Conservation (phyloP, 1,140 invertebrate species). For the Magallana gigas region DNA sequence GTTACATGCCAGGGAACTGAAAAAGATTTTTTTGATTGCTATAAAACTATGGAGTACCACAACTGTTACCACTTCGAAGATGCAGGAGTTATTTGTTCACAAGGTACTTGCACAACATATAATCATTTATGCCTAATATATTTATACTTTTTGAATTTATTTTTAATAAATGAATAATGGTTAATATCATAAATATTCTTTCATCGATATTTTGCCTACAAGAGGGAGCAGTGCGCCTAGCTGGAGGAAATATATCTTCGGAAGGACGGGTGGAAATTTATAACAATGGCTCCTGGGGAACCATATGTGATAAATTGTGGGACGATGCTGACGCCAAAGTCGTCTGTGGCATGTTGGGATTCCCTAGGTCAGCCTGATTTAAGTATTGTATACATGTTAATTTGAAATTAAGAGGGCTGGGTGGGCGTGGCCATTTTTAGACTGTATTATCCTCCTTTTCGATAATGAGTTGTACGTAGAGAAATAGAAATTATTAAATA, state of each 20-base stretch:
- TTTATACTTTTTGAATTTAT: too few relatives aligned
- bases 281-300: constrained; percentile 49
- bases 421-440: too few relatives aligned
- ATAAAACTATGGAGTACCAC: constrained; percentile 85
- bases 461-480: too few relatives aligned
- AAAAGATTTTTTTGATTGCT: constrained; percentile 85
- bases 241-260: background rate
- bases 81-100: constrained; percentile 66
- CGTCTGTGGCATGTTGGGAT: constrained; percentile 37
- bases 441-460: too few relatives aligned
- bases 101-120: background rate
- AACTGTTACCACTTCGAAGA: constrained; percentile 85
- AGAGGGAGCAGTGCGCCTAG: constrained; percentile 33
- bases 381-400: too few relatives aligned
- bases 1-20: constrained; percentile 85
- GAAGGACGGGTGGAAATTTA: constrained; percentile 36
- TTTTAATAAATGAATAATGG: too few relatives aligned
- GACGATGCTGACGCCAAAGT: constrained; percentile 17
- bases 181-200: too few relatives aligned
- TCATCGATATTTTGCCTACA: background rate
- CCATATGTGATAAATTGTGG: constrained; percentile 19
- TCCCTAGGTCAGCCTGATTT: background rate
- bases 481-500: too few relatives aligned
- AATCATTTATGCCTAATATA: too few relatives aligned
- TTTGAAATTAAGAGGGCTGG: too few relatives aligned